phyloP scores from a whole-genome alignment of 2,888 invertebrate species.

The Perizoma flavofasciatum region DNA sequence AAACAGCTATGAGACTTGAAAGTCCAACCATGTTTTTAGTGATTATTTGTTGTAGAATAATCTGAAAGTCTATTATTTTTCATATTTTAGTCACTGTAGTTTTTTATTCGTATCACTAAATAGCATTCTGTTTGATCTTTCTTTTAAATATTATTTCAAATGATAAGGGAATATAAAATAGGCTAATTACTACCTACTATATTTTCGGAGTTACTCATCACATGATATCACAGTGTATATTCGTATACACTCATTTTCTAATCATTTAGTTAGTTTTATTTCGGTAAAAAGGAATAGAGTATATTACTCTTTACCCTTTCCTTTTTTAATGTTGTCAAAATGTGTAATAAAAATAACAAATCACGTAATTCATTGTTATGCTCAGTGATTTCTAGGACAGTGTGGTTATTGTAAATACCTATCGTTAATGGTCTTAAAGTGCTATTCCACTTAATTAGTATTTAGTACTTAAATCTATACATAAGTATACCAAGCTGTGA shows the following conservation, averaged over 20 bases:
- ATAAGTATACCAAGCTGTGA: constrained; percentile 61
- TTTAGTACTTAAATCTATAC: constrained; percentile 41
- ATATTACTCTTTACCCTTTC: constrained; percentile 8
- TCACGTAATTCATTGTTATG: constrained; percentile 30
- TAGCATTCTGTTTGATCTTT: constrained; percentile 1
- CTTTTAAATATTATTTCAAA: neutral
- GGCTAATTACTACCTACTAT: neutral
- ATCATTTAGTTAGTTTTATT: constrained; percentile 8
- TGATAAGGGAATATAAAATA: neutral
- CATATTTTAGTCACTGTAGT: constrained; percentile 40
- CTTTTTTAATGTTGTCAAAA: constrained; percentile 16
- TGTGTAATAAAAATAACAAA: constrained; percentile 22
- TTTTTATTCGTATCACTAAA: constrained; percentile 61
- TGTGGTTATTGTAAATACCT: constrained; percentile 79
- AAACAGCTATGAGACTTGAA: constrained; percentile 56
- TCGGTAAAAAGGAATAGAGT: constrained; percentile 13
- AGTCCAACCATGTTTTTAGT: constrained; percentile 65
- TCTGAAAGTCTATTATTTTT: constrained; percentile 58
- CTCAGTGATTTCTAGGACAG: constrained; percentile 58
- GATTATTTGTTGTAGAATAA: constrained; percentile 80
- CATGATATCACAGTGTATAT: no score
- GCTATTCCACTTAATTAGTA: constrained; percentile 55
- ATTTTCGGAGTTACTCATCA: no score
- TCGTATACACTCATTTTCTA: neutral
- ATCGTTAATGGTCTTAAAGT: constrained; percentile 72